Conservation (phyloP, 2,797 vertebrate genomes). For the Urophycis tenuis region DNA sequence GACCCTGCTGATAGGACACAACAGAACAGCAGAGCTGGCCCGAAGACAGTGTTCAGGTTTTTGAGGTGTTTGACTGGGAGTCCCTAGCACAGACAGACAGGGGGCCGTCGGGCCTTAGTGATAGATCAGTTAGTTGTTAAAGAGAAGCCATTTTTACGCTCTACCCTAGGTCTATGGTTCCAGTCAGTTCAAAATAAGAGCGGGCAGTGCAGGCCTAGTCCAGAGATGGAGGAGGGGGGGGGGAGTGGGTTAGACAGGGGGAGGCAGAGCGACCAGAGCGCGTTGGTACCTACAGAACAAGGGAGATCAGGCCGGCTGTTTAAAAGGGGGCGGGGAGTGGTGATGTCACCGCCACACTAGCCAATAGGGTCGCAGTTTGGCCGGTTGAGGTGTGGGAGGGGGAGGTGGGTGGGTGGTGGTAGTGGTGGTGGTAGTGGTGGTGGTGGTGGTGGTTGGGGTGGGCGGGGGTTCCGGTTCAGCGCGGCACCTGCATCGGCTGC, state of each 20-base stretch:
- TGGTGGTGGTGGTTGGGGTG: slow-evolving; percentile 9
- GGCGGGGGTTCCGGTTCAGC: slow-evolving; percentile 51
- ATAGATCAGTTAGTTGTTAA: not conserved
- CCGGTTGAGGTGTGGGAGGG: not conserved
- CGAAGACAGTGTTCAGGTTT: slow-evolving; percentile 44
- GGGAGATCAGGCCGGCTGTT: slow-evolving; percentile 24
- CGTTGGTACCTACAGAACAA: slow-evolving; percentile 46
- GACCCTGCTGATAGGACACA: slow-evolving; percentile 45
- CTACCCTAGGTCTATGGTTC: slow-evolving; percentile 40
- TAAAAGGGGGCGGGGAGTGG: slow-evolving; percentile 10
- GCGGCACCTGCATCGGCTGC: slow-evolving; percentile 69
- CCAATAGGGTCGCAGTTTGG: slow-evolving; percentile 40
- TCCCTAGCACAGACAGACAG: slow-evolving; percentile 30
- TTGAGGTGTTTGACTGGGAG: slow-evolving; percentile 37
- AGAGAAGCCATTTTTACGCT: slow-evolving; percentile 28
- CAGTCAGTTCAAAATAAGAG: slow-evolving; percentile 42
- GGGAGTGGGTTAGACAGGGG: slow-evolving; percentile 37
- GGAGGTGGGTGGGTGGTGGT: slow-evolving; percentile 11
- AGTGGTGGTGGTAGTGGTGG: no score
- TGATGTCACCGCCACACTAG: slow-evolving; percentile 45
- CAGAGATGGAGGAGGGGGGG: slow-evolving; percentile 38
- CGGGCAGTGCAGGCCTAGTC: slow-evolving; percentile 50
- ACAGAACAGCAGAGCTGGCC: slow-evolving; percentile 36
- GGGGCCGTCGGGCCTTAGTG: not conserved
- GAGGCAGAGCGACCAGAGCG: slow-evolving; percentile 49